A percentile compares a stretch with the other conserved stretches of the same genome.
These are phyloP conservation scores for Parnassius smintheus DNA, from an alignment of 2,888 invertebrate species.

Conservation along the genomic window DNA sequence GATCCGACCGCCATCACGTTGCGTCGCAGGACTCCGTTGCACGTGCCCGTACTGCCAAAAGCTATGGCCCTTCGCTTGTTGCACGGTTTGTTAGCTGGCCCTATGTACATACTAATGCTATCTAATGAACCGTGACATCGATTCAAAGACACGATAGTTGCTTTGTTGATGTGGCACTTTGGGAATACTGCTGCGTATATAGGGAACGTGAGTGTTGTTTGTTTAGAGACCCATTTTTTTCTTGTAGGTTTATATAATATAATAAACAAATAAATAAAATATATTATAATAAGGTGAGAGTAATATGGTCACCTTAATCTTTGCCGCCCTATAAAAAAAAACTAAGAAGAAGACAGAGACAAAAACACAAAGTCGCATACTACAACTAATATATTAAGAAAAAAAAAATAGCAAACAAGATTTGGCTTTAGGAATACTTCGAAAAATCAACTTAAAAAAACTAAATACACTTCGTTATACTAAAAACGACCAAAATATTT, in stretches of 20 bases:
- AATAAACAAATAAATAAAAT: too few relatives aligned
- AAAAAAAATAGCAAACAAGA: too few relatives aligned
- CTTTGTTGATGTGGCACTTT: conserved; percentile 18
- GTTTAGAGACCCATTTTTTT: neutral
- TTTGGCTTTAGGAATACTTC: too few relatives aligned
- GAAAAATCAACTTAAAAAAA: too few relatives aligned
- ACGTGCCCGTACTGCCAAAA: conserved; percentile 33
- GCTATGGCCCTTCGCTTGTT: conserved; percentile 8
- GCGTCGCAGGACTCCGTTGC: conserved; percentile 32
- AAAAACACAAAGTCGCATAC: too few relatives aligned
- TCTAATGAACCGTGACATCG: conserved; percentile 29
- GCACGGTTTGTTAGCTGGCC: conserved; percentile 23
- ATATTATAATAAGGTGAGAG: too few relatives aligned
- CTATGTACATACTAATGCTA: conserved; percentile 35
- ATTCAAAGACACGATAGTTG: conserved; percentile 22
- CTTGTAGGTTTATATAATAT: neutral
- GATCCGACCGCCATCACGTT: conserved; percentile 10
- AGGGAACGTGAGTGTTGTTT: neutral
- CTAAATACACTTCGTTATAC: too few relatives aligned
- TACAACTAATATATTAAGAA: too few relatives aligned
- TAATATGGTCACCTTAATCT: too few relatives aligned
- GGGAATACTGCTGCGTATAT: conserved; percentile 4
- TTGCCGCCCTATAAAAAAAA: too few relatives aligned
- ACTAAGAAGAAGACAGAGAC: too few relatives aligned
- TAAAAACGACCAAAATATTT: too few relatives aligned